Evolutionary conservation across 2,113 vertebrate species (phyloP).

Genomic region (Hypocryptadius cinnamomeus): DNA sequence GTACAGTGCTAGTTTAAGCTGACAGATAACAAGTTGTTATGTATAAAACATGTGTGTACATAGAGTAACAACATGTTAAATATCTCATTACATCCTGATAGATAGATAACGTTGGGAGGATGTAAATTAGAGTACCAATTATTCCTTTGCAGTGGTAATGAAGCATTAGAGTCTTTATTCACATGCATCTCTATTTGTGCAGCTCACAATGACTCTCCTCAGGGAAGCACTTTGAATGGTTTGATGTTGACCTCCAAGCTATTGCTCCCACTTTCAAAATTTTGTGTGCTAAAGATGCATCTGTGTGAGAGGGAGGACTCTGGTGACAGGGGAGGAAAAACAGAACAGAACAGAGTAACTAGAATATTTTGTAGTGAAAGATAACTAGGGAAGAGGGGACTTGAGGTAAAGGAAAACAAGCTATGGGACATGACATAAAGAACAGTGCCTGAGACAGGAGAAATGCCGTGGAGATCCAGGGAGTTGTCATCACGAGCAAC

Average conservation of each 20-base stretch:
- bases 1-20: background rate
- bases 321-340: background rate
- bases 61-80: conserved; percentile 41
- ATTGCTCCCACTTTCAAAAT: background rate
- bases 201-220: conserved; percentile 3
- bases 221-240: background rate
- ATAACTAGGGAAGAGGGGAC: background rate
- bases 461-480: background rate
- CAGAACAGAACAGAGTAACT: background rate
- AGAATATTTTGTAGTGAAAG: background rate
- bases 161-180: conserved; percentile 11
- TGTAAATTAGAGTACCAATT: conserved; percentile 45
- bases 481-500: background rate
- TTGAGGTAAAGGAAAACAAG: background rate
- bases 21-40: conserved; percentile 34
- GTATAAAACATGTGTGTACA: conserved; percentile 40
- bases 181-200: background rate
- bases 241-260: conserved; percentile 7
- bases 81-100: conserved; percentile 46
- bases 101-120: conserved; percentile 27
- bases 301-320: background rate
- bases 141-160: conserved; percentile 34
- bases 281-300: background rate
- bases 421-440: background rate
- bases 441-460: background rate